phyloP scores from a whole-genome alignment of 2,888 invertebrate genomes.

The Congeria kusceri region DNA sequence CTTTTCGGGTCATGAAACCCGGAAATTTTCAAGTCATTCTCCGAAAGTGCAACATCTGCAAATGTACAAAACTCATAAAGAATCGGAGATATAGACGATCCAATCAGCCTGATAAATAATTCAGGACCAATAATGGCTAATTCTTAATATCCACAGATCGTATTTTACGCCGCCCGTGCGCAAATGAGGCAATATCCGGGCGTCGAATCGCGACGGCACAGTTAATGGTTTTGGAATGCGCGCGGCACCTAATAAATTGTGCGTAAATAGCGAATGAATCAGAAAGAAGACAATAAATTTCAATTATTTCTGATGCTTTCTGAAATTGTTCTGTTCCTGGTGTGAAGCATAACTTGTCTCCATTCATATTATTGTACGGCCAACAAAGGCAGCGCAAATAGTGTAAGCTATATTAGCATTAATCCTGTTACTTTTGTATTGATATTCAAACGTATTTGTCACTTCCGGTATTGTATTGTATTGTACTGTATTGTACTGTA shows the following conservation, averaged over 20 bases:
- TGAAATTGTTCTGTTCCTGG: too few species aligned
- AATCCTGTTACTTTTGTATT: too few species aligned
- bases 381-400: conserved; percentile 3
- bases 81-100: neutral
- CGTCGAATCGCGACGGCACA: conserved; percentile 3
- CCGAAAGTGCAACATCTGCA: too few species aligned
- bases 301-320: conserved; percentile 1
- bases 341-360: too few species aligned
- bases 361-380: neutral
- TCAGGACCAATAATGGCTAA: conserved; percentile 52
- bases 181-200: conserved; percentile 59
- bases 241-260: conserved; percentile 17
- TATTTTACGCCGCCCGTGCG: conserved; percentile 50
- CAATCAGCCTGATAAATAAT: conserved; percentile 29
- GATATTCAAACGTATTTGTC: too few species aligned
- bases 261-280: conserved; percentile 31
- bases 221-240: neutral
- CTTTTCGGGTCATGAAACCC: too few species aligned
- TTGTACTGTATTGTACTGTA: too few species aligned
- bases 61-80: neutral
- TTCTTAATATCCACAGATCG: conserved; percentile 52
- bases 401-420: neutral
- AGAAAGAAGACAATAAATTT: conserved; percentile 1
- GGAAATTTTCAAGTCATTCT: too few species aligned
- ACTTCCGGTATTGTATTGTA: too few species aligned